Base-by-base conservation (phyloP, 2,113 vertebrate species). In the Dasyurus viverrinus region DNA sequence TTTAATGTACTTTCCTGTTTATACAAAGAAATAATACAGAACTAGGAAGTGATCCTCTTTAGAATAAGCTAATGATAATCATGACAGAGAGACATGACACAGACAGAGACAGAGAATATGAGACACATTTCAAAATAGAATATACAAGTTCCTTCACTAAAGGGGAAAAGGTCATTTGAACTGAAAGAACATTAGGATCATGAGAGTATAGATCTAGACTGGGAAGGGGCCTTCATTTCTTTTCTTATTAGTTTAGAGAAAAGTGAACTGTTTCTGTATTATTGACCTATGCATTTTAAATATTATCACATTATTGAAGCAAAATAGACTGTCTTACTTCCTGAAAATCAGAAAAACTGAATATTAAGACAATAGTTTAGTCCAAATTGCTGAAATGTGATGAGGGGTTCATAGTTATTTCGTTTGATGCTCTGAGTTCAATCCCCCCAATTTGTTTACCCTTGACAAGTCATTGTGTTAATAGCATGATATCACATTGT, bases 11-110 rank as follows among this genome's bases (percentile, higher is more conserved):
- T 96, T 94, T 92, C 2, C 48, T 95, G 0, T 96, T 96, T 52
- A 47, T 90, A 90, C 2, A 3, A 89, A 94, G 54, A 96, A 96
- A 94, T 95, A 91, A 2, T 12, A 30, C 16, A 91, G 27, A 94
- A 92, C 52, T 60, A 92, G 16, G n/a, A 94, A 94, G 89, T 22
- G 90, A 54, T 93, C 50, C 9, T 12, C 68, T 90, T 48, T 92
- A 54, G 68, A 90, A 91, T 92, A 96, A 95, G 89, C 92, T 95
- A 93, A 96, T 92, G 84, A 68, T 53, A 48, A 26, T 57, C 95
- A 52, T 89, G 96, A 94, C 11, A 95, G 89, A 93, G 94, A 93
- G n/a, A n/a, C n/a, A n/a, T n/a, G n/a, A n/a, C n/a, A n/a, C n/a
- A n/a, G n/a, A n/a, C n/a, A n/a, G n/a, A n/a, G 96, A 94, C 11